Evolutionary conservation across 2,888 invertebrate species (phyloP).

Genomic region (Meteorus colon): DNA sequence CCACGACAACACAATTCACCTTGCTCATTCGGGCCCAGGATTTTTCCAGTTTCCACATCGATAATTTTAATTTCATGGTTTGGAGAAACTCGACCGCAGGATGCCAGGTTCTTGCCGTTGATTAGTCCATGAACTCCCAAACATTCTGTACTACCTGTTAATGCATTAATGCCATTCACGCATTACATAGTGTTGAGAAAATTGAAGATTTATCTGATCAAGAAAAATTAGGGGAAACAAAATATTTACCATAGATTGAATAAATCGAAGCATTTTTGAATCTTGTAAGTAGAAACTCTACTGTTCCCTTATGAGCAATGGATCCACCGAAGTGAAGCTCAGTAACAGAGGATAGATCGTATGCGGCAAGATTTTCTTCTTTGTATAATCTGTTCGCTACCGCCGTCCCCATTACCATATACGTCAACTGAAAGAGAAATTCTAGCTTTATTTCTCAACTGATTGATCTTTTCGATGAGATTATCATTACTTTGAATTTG

Average conservation of each 20-base stretch:
- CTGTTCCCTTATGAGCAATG: slow-evolving; percentile 37
- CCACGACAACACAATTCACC: slow-evolving; percentile 50
- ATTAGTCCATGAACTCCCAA: slow-evolving; percentile 24
- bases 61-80: slow-evolving; percentile 56
- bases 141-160: slow-evolving; percentile 60
- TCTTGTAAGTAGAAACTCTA: background rate
- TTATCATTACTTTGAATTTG: slow-evolving; percentile 50
- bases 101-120: slow-evolving; percentile 44
- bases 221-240: background rate
- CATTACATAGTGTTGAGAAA: background rate
- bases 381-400: slow-evolving; percentile 51
- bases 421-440: slow-evolving; percentile 47
- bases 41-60: slow-evolving; percentile 46
- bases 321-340: slow-evolving; percentile 49
- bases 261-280: slow-evolving; percentile 20
- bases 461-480: background rate
- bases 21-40: slow-evolving; percentile 55
- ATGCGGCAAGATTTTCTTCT: slow-evolving; percentile 41
- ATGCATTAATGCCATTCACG: background rate
- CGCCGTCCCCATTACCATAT: slow-evolving; percentile 48
- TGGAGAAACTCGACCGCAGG: slow-evolving; percentile 50
- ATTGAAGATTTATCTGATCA: background rate
- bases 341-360: slow-evolving; percentile 53
- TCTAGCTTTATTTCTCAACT: background rate
- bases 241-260: slow-evolving; percentile 15